These are phyloP conservation scores for Aspidoscelis tigris DNA, from an alignment of 2,113 vertebrate species.

Conservation along the genomic window DNA sequence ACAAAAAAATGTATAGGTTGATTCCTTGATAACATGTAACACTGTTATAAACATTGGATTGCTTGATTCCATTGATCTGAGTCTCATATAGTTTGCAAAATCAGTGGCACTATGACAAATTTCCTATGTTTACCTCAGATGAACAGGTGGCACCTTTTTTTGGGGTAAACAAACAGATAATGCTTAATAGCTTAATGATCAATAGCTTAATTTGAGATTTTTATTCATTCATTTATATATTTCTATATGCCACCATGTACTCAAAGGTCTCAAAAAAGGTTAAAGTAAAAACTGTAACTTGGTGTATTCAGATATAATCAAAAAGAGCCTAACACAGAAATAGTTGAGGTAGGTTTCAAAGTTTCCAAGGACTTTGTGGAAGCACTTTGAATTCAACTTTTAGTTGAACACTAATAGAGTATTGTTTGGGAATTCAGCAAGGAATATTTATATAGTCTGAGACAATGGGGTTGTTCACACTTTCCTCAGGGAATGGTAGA, in stretches of 20 bases:
- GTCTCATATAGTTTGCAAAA: not conserved
- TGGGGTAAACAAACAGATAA: not conserved
- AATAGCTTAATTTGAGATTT: not conserved
- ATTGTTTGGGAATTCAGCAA: not conserved
- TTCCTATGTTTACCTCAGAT: not conserved
- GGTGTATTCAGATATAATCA: not conserved
- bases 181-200: not conserved
- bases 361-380: not conserved
- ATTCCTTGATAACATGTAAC: not conserved
- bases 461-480: too few relatives aligned
- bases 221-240: too few relatives aligned
- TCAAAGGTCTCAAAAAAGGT: too few relatives aligned
- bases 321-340: not conserved
- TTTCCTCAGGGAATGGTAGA: too few relatives aligned
- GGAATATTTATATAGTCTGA: not conserved
- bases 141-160: not conserved
- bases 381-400: not conserved
- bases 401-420: not conserved
- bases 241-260: too few relatives aligned
- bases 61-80: not conserved
- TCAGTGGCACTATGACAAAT: not conserved
- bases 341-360: not conserved
- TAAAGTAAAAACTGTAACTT: too few relatives aligned
- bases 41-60: not conserved
- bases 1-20: not conserved